These are phyloP conservation scores for Linnaemya vulpina DNA, from an alignment of 2,888 invertebrate genomes.

Conservation along the genomic window DNA sequence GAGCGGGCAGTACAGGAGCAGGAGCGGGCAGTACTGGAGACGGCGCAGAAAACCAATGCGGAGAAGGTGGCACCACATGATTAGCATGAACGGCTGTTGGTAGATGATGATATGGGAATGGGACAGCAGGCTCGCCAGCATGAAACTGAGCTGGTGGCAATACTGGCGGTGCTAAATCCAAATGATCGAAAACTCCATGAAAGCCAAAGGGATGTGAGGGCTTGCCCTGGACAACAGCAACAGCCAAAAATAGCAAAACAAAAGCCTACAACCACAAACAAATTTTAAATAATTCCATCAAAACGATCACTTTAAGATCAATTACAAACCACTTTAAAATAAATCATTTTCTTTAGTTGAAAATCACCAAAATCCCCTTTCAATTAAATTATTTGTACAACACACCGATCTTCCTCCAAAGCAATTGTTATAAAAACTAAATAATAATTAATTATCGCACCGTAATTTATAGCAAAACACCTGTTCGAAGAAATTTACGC, in stretches of 20 bases:
- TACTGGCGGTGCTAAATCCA: constrained; percentile 75
- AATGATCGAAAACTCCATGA: constrained; percentile 75
- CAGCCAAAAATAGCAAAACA: constrained; percentile 71
- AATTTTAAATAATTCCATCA: background rate
- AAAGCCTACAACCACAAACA: constrained; percentile 63
- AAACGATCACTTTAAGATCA: too few species aligned
- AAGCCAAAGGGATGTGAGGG: constrained; percentile 77
- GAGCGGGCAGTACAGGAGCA: constrained; percentile 71
- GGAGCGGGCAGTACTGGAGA: constrained; percentile 67
- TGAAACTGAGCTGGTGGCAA: constrained; percentile 73
- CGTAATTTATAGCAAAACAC: constrained; percentile 78
- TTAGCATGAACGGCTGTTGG: constrained; percentile 60
- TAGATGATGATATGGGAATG: constrained; percentile 53
- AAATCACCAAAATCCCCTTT: constrained; percentile 37
- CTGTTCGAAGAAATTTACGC: constrained; percentile 16
- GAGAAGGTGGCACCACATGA: constrained; percentile 58
- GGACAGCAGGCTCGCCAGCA: constrained; percentile 32
- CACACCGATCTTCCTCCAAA: constrained; percentile 67
- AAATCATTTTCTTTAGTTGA: constrained; percentile 76
- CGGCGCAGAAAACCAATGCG: constrained; percentile 68
- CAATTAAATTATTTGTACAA: constrained; percentile 46
- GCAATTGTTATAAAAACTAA: constrained; percentile 73
- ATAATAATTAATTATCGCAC: constrained; percentile 75
- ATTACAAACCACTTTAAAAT: constrained; percentile 75
- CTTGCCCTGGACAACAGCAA: constrained; percentile 70